A percentile compares a stretch with the other conserved stretches of the same genome.
Evolutionary conservation across 1,140 invertebrate species (phyloP).

Genomic region (Piezodorus guildinii): DNA sequence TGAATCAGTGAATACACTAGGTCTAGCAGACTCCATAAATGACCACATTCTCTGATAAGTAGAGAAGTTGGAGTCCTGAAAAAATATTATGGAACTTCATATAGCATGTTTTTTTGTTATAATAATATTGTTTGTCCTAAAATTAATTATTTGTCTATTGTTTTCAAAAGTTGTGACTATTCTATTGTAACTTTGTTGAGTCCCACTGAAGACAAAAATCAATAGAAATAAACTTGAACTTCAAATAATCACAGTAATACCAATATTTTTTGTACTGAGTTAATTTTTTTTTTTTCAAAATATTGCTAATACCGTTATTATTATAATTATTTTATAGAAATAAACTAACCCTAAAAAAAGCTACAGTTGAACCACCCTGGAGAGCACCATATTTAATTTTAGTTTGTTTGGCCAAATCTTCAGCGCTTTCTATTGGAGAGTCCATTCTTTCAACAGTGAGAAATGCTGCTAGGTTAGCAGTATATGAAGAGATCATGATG

Average conservation of each 20-base stretch:
- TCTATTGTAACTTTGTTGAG: background rate
- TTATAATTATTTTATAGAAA: background rate
- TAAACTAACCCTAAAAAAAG: conserved; percentile 75
- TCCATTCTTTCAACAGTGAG: conserved; percentile 93
- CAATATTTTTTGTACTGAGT: background rate
- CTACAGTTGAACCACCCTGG: conserved; percentile 78
- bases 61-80: conserved; percentile 82
- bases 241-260: too few relatives aligned
- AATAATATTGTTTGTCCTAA: too few relatives aligned
- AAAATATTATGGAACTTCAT: conserved; percentile 22
- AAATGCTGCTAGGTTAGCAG: conserved; percentile 93
- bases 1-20: conserved; percentile 70
- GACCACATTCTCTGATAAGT: conserved; percentile 88
- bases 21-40: conserved; percentile 77
- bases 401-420: conserved; percentile 91
- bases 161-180: too few relatives aligned
- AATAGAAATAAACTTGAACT: too few relatives aligned
- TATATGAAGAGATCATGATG: conserved; percentile 97
- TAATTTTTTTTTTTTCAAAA: too few relatives aligned
- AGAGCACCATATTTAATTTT: conserved; percentile 95
- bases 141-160: background rate
- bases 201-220: background rate
- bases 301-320: too few relatives aligned
- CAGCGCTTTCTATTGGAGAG: conserved; percentile 88
- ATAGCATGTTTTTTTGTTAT: background rate